Evolutionary conservation across 2,113 vertebrate species (phyloP).

Genomic region (Paramormyrops kingsleyae): DNA sequence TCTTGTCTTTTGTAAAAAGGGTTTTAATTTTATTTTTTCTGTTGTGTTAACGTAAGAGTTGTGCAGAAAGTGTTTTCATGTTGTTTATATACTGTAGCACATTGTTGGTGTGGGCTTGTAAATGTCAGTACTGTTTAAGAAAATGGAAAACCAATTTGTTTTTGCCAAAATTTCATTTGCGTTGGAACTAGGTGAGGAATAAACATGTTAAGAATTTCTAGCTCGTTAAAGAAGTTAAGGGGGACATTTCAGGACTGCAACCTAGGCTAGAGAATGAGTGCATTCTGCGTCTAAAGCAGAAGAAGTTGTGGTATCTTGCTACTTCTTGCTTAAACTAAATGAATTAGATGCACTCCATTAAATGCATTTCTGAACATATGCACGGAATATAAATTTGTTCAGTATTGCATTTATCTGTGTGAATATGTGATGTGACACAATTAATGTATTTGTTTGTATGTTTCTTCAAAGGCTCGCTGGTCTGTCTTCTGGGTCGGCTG

Average conservation of each 20-base stretch:
- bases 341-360: background rate
- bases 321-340: background rate
- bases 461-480: background rate
- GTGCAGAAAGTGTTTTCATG: background rate
- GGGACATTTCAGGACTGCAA: background rate
- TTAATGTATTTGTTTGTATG: background rate
- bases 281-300: background rate
- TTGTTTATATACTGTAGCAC: background rate
- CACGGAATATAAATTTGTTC: background rate
- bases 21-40: background rate
- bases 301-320: background rate
- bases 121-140: background rate
- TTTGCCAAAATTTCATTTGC: background rate
- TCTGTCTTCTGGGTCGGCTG: background rate
- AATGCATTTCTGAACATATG: background rate
- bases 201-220: conserved; percentile 21
- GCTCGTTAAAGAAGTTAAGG: conserved; percentile 17
- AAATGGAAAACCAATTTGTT: background rate
- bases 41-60: background rate
- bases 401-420: background rate
- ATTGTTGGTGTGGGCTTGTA: background rate
- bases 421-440: background rate
- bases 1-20: background rate
- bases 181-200: conserved; percentile 13
- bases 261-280: background rate